These are phyloP conservation scores for Plagodis pulveraria DNA, from an alignment of 2,888 invertebrate species.

Conservation along the genomic window DNA sequence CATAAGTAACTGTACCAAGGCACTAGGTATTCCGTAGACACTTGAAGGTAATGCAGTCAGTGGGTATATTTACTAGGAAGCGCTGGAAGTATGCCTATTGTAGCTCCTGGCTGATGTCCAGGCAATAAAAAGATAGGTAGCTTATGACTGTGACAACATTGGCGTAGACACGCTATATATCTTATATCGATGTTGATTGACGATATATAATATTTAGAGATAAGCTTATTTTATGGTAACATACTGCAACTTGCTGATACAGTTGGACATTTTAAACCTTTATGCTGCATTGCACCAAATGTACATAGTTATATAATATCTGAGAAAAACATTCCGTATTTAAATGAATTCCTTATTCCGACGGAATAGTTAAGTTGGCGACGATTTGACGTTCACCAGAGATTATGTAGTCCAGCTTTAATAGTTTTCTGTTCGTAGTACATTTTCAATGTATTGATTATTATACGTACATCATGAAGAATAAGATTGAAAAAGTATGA, in stretches of 20 bases:
- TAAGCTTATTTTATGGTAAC: conserved; percentile 25
- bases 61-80: conserved; percentile 65
- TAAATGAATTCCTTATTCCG: no score
- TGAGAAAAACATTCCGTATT: no score
- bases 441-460: no score
- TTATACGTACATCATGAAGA: no score
- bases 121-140: conserved; percentile 42
- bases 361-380: no score
- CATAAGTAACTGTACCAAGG: conserved; percentile 47
- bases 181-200: conserved; percentile 14
- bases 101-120: conserved; percentile 65
- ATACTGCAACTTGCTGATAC: conserved; percentile 11
- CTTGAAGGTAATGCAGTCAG: conserved; percentile 61
- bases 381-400: no score
- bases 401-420: no score
- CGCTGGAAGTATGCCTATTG: conserved; percentile 70
- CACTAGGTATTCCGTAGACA: conserved; percentile 58
- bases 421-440: no score
- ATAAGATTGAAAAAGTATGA: no score
- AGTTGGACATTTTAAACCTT: no score
- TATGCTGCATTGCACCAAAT: no score
- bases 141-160: conserved; percentile 23
- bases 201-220: neutral
- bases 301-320: no score
- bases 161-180: conserved; percentile 14